phyloP scores from a whole-genome alignment of 2,888 invertebrate species.

The Apamea sordens region DNA sequence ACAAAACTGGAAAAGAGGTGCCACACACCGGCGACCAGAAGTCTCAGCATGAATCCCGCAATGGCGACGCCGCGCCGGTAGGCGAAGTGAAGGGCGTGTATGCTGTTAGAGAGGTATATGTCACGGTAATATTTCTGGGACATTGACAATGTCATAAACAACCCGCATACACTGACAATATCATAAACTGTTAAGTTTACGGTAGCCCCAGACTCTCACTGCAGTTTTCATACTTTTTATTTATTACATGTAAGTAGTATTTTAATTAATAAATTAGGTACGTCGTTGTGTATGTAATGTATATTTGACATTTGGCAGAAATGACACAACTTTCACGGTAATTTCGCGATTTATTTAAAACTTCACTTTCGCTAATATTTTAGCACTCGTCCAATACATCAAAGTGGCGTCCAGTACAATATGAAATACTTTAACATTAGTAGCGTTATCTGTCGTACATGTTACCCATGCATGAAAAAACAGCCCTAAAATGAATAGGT shows the following conservation, averaged over 20 bases:
- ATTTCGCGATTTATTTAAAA: slow-evolving; percentile 26
- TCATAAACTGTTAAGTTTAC: slow-evolving; percentile 5
- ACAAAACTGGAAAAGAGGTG: too few species aligned
- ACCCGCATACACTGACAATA: background rate
- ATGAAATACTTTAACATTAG: background rate
- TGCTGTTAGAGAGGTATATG: too few species aligned
- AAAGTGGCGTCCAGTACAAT: background rate
- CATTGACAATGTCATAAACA: background rate
- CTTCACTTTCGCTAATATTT: background rate
- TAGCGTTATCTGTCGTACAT: too few species aligned
- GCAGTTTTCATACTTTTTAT: slow-evolving; percentile 4
- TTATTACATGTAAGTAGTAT: slow-evolving; percentile 1
- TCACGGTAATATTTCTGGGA: background rate
- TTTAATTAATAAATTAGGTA: background rate
- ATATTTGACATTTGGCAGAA: slow-evolving; percentile 14
- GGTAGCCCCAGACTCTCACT: background rate
- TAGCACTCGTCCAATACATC: slow-evolving; percentile 13
- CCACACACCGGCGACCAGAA: too few species aligned
- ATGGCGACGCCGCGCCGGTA: too few species aligned
- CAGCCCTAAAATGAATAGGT: too few species aligned
- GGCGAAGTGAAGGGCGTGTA: too few species aligned
- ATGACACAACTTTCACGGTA: slow-evolving; percentile 5
- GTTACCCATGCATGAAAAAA: too few species aligned
- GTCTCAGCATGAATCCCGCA: too few species aligned
- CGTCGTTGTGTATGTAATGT: background rate